These are phyloP conservation scores for Papilio machaon DNA, from an alignment of 1,140 invertebrate species.

Conservation along the genomic window DNA sequence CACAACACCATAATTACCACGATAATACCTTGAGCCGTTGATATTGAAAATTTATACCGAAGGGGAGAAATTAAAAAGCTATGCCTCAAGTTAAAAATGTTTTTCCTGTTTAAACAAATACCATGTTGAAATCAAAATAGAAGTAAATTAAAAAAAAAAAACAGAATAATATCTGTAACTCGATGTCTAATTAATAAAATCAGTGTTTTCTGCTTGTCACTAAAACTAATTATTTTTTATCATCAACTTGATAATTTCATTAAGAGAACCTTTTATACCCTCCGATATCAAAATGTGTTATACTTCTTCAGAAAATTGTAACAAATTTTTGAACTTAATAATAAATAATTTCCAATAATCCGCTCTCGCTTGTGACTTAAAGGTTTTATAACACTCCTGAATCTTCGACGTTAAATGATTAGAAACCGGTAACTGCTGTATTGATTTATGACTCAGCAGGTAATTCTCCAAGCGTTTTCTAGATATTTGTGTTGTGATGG, in stretches of 20 bases:
- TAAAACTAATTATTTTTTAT: too few species aligned
- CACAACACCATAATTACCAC: conserved; percentile 24
- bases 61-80: conserved; percentile 33
- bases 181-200: too few species aligned
- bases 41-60: conserved; percentile 33
- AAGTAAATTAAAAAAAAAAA: too few species aligned
- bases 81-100: background rate
- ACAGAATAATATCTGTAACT: background rate
- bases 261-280: too few species aligned
- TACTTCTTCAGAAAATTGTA: too few species aligned
- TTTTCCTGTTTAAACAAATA: background rate
- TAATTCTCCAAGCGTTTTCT: conserved; percentile 12
- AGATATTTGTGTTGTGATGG: background rate
- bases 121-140: background rate
- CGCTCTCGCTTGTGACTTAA: conserved; percentile 10
- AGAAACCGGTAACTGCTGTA: conserved; percentile 25
- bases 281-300: too few species aligned
- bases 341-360: background rate
- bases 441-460: conserved; percentile 18
- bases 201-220: too few species aligned
- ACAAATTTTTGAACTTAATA: background rate
- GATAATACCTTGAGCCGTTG: conserved; percentile 18
- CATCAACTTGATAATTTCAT: too few species aligned
- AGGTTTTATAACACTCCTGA: conserved; percentile 12
- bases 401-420: conserved; percentile 35